Conservation (phyloP, 2,888 invertebrate species). For the Aphidoletes aphidimyza region DNA sequence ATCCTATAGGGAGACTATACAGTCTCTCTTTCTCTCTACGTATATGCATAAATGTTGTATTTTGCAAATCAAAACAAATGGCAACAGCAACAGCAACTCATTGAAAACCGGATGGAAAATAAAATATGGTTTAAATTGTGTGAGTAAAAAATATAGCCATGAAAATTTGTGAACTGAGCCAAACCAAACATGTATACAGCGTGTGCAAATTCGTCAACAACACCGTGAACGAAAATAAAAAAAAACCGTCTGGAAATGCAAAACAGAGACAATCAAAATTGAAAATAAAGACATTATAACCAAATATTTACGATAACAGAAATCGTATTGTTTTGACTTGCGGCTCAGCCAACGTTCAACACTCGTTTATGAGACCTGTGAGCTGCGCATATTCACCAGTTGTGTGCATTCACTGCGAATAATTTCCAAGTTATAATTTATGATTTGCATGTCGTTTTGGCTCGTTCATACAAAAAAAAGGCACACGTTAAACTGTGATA, state of each 20-base stretch:
- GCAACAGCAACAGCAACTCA: slow-evolving; percentile 1
- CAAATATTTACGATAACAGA: neutral
- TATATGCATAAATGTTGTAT: neutral
- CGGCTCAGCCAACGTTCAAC: no score
- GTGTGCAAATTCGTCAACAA: no score
- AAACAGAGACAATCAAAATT: no score
- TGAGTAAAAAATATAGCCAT: neutral
- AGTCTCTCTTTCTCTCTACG: neutral
- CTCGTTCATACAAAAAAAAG: no score
- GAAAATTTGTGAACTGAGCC: neutral
- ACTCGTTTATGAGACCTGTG: no score
- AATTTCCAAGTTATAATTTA: no score
- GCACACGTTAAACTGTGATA: no score
- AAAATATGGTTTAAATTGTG: neutral
- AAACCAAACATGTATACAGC: no score
- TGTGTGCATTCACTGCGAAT: no score
- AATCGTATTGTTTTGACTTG: neutral
- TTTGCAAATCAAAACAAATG: neutral
- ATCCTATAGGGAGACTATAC: no score
- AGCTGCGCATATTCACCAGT: no score
- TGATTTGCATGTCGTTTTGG: no score
- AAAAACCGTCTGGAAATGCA: neutral
- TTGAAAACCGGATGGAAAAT: slow-evolving; percentile 30
- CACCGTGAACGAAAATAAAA: neutral
- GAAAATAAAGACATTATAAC: neutral